phyloP scores from a whole-genome alignment of 2,113 vertebrate species.

The Synodontis membranacea region DNA sequence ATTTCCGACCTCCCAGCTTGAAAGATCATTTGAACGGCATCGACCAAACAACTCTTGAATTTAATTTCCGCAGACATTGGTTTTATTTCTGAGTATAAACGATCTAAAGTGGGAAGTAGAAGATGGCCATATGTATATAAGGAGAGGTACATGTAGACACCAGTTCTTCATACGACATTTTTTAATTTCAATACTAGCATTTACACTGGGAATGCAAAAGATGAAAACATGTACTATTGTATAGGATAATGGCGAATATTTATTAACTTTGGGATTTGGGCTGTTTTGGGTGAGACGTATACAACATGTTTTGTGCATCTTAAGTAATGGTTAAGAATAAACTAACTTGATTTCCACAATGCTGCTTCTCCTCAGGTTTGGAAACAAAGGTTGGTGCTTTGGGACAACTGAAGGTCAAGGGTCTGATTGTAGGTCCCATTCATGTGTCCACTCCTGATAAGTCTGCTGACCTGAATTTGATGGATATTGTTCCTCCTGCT shows the following conservation, averaged over 20 bases:
- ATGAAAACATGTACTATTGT: not conserved
- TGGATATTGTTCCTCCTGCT: constrained; percentile 57
- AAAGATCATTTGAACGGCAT: not conserved
- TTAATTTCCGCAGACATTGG: no score
- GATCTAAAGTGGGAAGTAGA: not conserved
- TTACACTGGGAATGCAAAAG: not conserved
- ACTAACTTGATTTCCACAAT: not conserved
- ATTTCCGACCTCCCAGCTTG: not conserved
- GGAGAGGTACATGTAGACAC: not conserved
- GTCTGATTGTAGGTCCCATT: constrained; percentile 80
- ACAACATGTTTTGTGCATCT: not conserved
- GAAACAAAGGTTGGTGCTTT: constrained; percentile 67
- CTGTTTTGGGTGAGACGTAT: not conserved
- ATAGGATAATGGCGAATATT: not conserved
- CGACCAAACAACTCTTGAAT: no score
- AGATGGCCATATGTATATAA: not conserved
- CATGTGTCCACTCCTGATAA: constrained; percentile 70
- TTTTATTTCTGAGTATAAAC: not conserved
- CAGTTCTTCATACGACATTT: not conserved
- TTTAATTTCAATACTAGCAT: not conserved
- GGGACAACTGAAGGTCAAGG: constrained; percentile 77
- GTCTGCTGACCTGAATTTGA: constrained; percentile 61
- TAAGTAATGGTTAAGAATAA: not conserved
- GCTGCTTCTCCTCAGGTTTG: constrained; percentile 65
- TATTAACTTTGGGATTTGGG: not conserved